phyloP scores from a whole-genome alignment of 2,888 invertebrate species.

The Tachystola acroxantha region DNA sequence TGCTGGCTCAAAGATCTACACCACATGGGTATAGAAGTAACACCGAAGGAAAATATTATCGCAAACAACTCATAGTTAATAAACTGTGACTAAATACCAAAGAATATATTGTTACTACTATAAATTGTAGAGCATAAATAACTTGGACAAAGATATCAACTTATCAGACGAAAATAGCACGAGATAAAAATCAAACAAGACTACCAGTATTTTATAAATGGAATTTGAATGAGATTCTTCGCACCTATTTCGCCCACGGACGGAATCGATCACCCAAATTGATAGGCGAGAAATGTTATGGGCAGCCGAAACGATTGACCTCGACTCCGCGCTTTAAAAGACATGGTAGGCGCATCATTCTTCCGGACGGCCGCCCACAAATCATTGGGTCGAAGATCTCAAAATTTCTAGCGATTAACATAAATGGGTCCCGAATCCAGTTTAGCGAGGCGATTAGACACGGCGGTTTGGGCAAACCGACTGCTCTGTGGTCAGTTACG shows the following conservation, averaged over 20 bases:
- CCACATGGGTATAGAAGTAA: too few relatives aligned
- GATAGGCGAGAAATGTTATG: slow-evolving; percentile 44
- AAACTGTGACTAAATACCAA: too few relatives aligned
- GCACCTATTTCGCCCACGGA: slow-evolving; percentile 38
- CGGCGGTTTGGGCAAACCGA: slow-evolving; percentile 23
- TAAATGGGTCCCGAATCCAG: slow-evolving; percentile 47
- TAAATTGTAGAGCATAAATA: too few relatives aligned
- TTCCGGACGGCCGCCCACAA: slow-evolving; percentile 48
- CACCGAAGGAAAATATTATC: too few relatives aligned
- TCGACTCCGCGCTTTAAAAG: slow-evolving; percentile 37
- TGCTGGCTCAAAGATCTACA: too few relatives aligned
- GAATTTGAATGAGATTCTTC: slow-evolving; percentile 39
- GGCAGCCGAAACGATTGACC: slow-evolving; percentile 43
- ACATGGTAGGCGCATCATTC: slow-evolving; percentile 39
- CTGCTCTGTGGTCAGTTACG: background rate
- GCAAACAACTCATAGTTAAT: too few relatives aligned
- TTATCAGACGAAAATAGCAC: slow-evolving; percentile 13
- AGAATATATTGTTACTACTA: too few relatives aligned
- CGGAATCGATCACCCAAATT: slow-evolving; percentile 30
- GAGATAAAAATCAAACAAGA: slow-evolving; percentile 27
- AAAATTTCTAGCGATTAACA: slow-evolving; percentile 50
- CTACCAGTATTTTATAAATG: slow-evolving; percentile 21
- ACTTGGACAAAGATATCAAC: too few relatives aligned
- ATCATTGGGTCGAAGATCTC: slow-evolving; percentile 37
- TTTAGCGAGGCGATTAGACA: slow-evolving; percentile 37